A percentile compares a stretch with the other conserved stretches of the same genome.
Evolutionary conservation across 2,888 invertebrate species (phyloP).

Genomic region (Hoplodrina blanda): DNA sequence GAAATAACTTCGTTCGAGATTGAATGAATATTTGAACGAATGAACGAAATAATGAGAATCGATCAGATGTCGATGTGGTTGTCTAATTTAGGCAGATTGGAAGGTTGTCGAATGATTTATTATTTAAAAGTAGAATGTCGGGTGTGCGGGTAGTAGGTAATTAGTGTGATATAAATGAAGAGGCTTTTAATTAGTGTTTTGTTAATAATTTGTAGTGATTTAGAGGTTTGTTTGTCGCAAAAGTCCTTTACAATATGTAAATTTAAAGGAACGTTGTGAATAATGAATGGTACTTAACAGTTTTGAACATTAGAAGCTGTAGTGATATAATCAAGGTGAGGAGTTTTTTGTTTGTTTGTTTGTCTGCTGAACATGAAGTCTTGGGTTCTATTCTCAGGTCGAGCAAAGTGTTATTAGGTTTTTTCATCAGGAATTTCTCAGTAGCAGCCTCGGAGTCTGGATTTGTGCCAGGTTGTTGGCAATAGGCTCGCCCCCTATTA

Average conservation of each 20-base stretch:
- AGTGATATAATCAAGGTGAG: no score
- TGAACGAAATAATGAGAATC: constrained; percentile 45
- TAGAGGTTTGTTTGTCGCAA: constrained; percentile 2
- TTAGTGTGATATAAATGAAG: constrained; percentile 27
- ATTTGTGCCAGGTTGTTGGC: no score
- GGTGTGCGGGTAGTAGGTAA: constrained; percentile 21
- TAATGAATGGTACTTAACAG: constrained; percentile 1
- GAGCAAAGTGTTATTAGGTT: no score
- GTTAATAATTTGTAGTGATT: constrained; percentile 17
- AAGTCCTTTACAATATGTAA: neutral
- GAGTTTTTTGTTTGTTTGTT: no score
- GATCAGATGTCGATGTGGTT: constrained; percentile 49
- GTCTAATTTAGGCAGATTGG: constrained; percentile 54
- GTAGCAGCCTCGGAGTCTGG: no score
- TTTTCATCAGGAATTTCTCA: no score
- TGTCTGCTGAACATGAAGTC: no score
- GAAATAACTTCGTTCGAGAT: constrained; percentile 47
- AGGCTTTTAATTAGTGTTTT: constrained; percentile 25
- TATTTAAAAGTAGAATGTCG: constrained; percentile 45
- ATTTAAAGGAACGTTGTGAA: neutral
- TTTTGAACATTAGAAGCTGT: no score
- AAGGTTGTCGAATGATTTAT: constrained; percentile 49
- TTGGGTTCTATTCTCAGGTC: no score
- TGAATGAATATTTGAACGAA: constrained; percentile 59
- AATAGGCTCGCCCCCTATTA: no score